phyloP scores from a whole-genome alignment of 2,113 vertebrate species.

The Cichladusa arquata region DNA sequence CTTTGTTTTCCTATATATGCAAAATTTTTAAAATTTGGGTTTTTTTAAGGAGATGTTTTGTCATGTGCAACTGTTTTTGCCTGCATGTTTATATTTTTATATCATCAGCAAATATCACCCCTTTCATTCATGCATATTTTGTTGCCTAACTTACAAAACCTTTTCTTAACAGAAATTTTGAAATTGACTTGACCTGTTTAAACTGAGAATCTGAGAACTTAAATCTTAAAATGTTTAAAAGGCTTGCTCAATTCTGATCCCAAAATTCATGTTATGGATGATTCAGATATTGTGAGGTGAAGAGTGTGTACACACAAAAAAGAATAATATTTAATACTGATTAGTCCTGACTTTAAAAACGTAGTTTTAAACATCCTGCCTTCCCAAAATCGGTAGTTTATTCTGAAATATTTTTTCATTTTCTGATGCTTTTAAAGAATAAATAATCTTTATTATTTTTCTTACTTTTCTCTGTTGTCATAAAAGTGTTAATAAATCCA shows the following conservation, averaged over 20 bases:
- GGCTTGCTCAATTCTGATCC: neutral
- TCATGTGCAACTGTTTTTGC: neutral
- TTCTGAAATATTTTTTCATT: neutral
- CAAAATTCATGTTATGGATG: neutral
- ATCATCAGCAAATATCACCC: neutral
- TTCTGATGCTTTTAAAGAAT: neutral
- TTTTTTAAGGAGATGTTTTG: neutral
- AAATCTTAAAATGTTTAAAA: neutral
- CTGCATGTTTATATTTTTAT: neutral
- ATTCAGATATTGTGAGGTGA: neutral
- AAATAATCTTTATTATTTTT: neutral
- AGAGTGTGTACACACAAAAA: neutral
- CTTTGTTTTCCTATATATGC: neutral
- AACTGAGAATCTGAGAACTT: neutral
- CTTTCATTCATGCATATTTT: neutral
- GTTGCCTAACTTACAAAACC: accelerated
- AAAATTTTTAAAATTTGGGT: neutral
- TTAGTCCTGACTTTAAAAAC: neutral
- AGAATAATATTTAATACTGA: neutral
- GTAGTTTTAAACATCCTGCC: accelerated
- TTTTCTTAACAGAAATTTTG: neutral
- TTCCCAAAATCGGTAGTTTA: neutral
- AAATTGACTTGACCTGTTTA: neutral
- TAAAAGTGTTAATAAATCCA: neutral
- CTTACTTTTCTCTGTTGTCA: neutral